Conservation (phyloP, 2,888 invertebrate species). For the Philereme vetulata region DNA sequence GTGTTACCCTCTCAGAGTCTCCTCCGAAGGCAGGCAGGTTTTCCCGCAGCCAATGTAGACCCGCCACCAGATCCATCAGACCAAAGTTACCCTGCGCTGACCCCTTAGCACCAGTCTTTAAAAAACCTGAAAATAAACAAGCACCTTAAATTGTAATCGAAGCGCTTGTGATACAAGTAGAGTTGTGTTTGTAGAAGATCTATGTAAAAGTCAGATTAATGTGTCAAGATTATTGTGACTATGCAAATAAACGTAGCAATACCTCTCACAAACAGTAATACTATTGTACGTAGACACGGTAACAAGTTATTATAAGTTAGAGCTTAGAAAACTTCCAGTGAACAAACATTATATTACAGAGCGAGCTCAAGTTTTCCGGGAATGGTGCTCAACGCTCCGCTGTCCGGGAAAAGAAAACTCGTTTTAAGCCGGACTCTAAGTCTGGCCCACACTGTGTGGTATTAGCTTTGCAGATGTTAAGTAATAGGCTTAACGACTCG, state of each 20-base stretch:
- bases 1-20: conserved; percentile 95
- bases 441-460: conserved; percentile 30
- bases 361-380: conserved; percentile 34
- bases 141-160: conserved; percentile 4
- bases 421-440: conserved; percentile 38
- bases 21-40: conserved; percentile 98
- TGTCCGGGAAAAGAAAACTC: conserved; percentile 38
- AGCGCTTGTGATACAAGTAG: conserved; percentile 1
- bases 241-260: conserved; percentile 11
- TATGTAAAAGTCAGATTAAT: conserved; percentile 15
- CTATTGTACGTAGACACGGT: conserved; percentile 30
- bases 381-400: conserved; percentile 33
- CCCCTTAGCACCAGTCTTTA: conserved; percentile 94
- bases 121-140: conserved; percentile 85
- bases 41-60: conserved; percentile 97
- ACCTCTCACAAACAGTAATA: conserved; percentile 20
- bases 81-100: conserved; percentile 96
- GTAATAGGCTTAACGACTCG: conserved; percentile 35
- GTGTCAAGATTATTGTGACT: not conserved
- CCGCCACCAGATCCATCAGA: conserved; percentile 96
- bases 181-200: not conserved
- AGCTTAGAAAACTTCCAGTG: conserved; percentile 37
- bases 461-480: conserved; percentile 35
- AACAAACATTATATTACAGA: conserved; percentile 43
- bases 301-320: conserved; percentile 41